phyloP scores from a whole-genome alignment of 2,888 invertebrate species.

The Drosophila falleni region DNA sequence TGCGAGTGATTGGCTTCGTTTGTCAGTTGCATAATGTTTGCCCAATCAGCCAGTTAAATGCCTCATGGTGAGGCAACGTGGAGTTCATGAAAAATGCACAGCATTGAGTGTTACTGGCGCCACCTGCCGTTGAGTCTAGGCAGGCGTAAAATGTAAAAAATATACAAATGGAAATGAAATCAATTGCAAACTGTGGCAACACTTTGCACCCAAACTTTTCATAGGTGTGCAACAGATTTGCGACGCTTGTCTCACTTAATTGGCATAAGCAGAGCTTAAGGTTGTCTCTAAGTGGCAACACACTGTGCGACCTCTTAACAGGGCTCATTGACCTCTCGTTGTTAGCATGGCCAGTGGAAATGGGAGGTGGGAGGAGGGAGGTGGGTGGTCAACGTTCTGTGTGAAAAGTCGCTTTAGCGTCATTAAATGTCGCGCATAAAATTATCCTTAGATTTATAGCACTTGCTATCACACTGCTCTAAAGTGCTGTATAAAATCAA shows the following conservation, averaged over 20 bases:
- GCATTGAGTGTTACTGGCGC: slow-evolving; percentile 29
- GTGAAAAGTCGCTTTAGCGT: slow-evolving; percentile 37
- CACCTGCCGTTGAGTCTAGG: slow-evolving; percentile 41
- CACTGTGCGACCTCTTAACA: background rate
- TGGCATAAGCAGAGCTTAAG: slow-evolving; percentile 47
- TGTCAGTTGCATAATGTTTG: slow-evolving; percentile 56
- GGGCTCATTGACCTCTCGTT: slow-evolving; percentile 45
- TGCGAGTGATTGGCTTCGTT: slow-evolving; percentile 59
- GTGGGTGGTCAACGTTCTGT: background rate
- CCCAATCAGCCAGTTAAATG: slow-evolving; percentile 50
- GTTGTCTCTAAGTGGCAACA: slow-evolving; percentile 27
- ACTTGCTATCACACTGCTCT: background rate
- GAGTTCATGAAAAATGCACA: slow-evolving; percentile 47
- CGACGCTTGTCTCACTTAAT: slow-evolving; percentile 30
- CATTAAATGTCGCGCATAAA: slow-evolving; percentile 63
- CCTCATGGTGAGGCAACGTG: slow-evolving; percentile 1
- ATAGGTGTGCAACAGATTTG: slow-evolving; percentile 57
- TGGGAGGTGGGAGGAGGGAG: background rate
- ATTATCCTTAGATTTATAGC: slow-evolving; percentile 70
- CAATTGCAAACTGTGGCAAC: slow-evolving; percentile 3
- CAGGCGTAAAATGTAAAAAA: slow-evolving; percentile 1
- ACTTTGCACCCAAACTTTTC: background rate
- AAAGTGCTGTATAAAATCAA: background rate
- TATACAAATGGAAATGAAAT: background rate
- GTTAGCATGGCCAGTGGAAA: background rate